phyloP scores from a whole-genome alignment of 2,797 vertebrate species.

The Chiroxiphia lanceolata region DNA sequence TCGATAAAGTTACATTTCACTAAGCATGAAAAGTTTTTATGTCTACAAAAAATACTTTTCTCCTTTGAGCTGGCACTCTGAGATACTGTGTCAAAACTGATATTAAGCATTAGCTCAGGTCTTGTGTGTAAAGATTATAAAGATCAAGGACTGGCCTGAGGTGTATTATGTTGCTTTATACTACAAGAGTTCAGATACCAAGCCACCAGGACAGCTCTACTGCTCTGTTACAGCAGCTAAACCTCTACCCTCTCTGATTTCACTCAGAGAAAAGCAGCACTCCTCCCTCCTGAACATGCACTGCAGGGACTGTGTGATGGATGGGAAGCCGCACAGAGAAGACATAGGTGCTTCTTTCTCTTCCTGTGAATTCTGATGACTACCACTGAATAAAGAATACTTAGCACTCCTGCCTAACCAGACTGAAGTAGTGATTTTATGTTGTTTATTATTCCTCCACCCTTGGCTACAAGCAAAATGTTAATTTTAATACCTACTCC shows the following conservation, averaged over 20 bases:
- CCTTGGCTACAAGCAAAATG: neutral
- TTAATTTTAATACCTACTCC: neutral
- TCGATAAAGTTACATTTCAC: neutral
- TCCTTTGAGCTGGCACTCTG: neutral
- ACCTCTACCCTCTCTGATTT: neutral
- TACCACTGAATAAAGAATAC: neutral
- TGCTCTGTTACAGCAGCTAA: neutral
- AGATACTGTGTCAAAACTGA: neutral
- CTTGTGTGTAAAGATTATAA: neutral
- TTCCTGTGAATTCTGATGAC: neutral
- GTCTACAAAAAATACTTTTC: neutral
- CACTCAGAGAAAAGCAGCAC: neutral
- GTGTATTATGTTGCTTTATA: accelerated
- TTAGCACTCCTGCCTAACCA: neutral
- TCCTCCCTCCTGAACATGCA: neutral
- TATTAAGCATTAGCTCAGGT: neutral
- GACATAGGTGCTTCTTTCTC: neutral
- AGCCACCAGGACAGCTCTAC: neutral
- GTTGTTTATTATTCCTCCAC: neutral
- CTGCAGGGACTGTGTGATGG: accelerated
- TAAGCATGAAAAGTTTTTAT: neutral
- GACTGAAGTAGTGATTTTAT: neutral
- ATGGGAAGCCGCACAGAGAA: neutral
- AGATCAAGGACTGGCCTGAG: neutral
- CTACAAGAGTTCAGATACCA: neutral